These are phyloP conservation scores for Serilophus lunatus DNA, from an alignment of 2,113 vertebrate species.

Conservation along the genomic window DNA sequence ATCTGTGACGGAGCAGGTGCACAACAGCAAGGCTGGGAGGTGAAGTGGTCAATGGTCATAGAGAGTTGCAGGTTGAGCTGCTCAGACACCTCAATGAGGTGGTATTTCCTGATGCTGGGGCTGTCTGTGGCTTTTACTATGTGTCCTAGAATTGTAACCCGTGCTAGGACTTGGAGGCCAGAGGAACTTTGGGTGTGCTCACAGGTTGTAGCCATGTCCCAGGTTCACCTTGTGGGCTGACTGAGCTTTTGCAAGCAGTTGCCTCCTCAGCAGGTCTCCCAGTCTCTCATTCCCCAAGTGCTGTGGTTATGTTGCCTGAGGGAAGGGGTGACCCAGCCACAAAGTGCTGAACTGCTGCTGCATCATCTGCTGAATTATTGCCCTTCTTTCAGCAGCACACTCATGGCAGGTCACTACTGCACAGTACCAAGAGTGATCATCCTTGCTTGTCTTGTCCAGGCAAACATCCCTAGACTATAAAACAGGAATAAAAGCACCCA, in stretches of 20 bases:
- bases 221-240: accelerated
- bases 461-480: background rate
- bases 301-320: no score
- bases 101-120: background rate
- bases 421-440: background rate
- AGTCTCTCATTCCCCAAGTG: background rate
- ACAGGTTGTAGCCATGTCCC: background rate
- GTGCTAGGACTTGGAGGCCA: background rate
- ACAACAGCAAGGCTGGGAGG: background rate
- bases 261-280: background rate
- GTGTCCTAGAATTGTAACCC: background rate
- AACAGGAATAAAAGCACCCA: background rate
- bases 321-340: background rate
- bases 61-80: background rate
- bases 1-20: background rate
- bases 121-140: background rate
- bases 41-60: background rate
- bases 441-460: background rate
- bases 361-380: background rate
- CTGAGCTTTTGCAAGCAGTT: background rate
- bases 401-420: background rate
- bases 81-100: background rate
- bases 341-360: background rate
- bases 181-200: background rate
- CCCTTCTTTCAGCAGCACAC: background rate